Conservation (phyloP, 2,113 vertebrate genomes). For the Ciconia maguari region DNA sequence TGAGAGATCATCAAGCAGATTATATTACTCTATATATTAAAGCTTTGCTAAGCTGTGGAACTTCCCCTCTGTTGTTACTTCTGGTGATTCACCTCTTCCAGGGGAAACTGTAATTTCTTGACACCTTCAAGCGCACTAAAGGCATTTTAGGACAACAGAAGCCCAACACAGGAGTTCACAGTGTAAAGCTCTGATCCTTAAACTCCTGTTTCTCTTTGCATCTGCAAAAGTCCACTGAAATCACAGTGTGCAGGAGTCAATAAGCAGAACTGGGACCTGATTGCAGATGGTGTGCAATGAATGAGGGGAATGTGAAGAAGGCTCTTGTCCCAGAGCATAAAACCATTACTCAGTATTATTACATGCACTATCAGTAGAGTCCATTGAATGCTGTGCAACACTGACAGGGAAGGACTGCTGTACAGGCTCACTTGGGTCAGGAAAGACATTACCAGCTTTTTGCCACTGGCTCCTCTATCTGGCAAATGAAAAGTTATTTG, state of each 20-base stretch:
- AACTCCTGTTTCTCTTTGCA: not conserved
- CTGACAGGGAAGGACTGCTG: not conserved
- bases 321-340: not conserved
- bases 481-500: not conserved
- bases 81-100: not conserved
- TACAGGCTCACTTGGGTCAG: not conserved
- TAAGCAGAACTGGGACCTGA: not conserved
- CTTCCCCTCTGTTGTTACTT: not conserved
- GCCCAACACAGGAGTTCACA: not conserved
- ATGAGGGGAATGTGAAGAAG: not conserved
- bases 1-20: not conserved
- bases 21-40: not conserved
- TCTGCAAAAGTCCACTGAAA: not conserved
- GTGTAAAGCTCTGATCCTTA: not conserved
- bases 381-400: not conserved
- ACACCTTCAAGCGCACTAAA: not conserved
- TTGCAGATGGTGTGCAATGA: not conserved
- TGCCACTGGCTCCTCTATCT: not conserved
- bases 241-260: not conserved
- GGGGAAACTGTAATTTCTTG: not conserved
- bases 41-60: not conserved
- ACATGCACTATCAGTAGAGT: no score
- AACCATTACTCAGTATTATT: not conserved
- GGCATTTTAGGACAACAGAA: not conserved
- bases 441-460: not conserved